phyloP scores from a whole-genome alignment of 2,797 vertebrate genomes.

The Urophycis tenuis region DNA sequence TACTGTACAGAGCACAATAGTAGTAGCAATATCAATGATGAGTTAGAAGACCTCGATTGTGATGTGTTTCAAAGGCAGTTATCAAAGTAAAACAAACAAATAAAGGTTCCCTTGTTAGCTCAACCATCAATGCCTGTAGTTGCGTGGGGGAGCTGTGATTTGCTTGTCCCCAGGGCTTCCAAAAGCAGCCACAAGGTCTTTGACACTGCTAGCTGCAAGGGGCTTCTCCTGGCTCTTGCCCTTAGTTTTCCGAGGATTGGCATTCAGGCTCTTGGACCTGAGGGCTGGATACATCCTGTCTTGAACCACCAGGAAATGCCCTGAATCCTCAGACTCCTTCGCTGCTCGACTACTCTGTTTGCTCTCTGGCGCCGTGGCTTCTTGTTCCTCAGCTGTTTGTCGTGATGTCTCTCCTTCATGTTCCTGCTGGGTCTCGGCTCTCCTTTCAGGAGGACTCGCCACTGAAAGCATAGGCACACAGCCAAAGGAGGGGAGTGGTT shows the following conservation, averaged over 20 bases:
- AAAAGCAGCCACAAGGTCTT: conserved; percentile 67
- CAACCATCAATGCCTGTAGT: background rate
- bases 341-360: background rate
- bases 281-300: conserved; percentile 71
- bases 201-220: conserved; percentile 70
- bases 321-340: conserved; percentile 55
- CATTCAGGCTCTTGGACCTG: conserved; percentile 88
- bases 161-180: conserved; percentile 31
- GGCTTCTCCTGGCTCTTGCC: conserved; percentile 58
- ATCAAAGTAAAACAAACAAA: background rate
- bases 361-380: background rate
- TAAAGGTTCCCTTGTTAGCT: background rate
- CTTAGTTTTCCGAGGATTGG: conserved; percentile 66
- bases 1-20: background rate
- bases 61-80: background rate
- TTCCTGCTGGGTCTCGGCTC: conserved; percentile 1
- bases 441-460: background rate
- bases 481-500: conserved; percentile 67
- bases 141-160: background rate
- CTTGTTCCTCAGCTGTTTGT: conserved; percentile 3
- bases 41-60: background rate
- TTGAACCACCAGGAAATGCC: conserved; percentile 64
- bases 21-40: background rate
- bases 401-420: conserved; percentile 22
- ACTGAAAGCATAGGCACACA: conserved; percentile 60